Evolutionary conservation across 2,888 invertebrate species (phyloP).

Genomic region (Imbricaverruca yamaguchii): DNA sequence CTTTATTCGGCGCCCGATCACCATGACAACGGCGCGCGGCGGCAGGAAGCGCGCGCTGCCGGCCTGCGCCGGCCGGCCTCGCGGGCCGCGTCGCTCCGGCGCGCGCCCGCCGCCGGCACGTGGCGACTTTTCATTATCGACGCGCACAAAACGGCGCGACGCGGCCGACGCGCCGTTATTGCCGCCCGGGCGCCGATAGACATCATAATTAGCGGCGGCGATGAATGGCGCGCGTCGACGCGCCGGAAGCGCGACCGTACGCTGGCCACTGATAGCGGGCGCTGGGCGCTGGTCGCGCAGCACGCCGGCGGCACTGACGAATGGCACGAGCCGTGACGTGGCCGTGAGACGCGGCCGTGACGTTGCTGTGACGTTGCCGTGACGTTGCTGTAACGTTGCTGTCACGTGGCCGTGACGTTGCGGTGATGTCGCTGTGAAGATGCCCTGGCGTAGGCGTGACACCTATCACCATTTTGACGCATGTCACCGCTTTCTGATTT

Average conservation of each 20-base stretch:
- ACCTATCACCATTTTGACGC: too few relatives aligned
- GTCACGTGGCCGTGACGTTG: too few relatives aligned
- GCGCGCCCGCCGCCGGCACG: background rate
- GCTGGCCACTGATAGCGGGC: background rate
- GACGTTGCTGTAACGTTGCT: too few relatives aligned
- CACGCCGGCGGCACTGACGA: too few relatives aligned
- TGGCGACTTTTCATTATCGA: slow-evolving; percentile 21
- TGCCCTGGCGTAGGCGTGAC: too few relatives aligned
- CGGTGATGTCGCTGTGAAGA: too few relatives aligned
- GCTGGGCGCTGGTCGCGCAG: background rate
- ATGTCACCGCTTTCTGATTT: too few relatives aligned
- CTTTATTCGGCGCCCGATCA: slow-evolving; percentile 46
- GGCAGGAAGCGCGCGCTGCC: background rate
- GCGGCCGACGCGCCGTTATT: background rate
- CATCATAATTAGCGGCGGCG: slow-evolving; percentile 10
- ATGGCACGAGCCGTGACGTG: too few relatives aligned
- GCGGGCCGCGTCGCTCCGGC: background rate
- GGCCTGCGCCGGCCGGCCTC: background rate
- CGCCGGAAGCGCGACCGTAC: background rate
- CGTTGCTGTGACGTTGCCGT: too few relatives aligned
- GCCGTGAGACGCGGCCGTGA: too few relatives aligned
- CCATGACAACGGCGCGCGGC: slow-evolving; percentile 55
- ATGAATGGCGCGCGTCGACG: background rate
- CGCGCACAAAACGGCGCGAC: slow-evolving; percentile 7
- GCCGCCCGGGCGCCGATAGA: slow-evolving; percentile 13